Conservation (phyloP, 2,888 invertebrate genomes). For the Sarcophaga subvicina region DNA sequence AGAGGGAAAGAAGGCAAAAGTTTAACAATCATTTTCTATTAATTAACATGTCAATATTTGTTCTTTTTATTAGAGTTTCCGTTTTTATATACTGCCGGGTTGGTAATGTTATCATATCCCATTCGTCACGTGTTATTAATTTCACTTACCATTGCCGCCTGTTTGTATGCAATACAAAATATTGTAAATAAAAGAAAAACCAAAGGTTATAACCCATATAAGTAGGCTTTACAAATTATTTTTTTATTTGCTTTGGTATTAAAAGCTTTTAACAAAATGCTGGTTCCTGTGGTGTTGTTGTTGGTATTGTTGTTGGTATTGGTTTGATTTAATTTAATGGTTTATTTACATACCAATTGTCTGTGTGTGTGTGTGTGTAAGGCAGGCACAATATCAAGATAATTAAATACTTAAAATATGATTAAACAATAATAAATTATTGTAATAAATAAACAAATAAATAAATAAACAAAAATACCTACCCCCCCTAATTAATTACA, state of each 20-base stretch:
- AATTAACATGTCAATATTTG: slow-evolving; percentile 26
- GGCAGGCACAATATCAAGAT: slow-evolving; percentile 14
- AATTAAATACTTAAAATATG: slow-evolving; percentile 43
- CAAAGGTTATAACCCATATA: neutral
- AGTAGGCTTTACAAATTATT: slow-evolving; percentile 7
- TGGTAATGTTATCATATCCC: neutral
- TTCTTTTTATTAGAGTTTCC: neutral
- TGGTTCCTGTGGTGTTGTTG: neutral
- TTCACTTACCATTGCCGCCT: neutral
- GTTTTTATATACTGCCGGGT: neutral
- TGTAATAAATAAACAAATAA: neutral
- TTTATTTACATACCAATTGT: slow-evolving; percentile 8
- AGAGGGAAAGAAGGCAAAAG: neutral
- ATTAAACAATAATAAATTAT: slow-evolving; percentile 22
- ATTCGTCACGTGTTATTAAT: slow-evolving; percentile 22
- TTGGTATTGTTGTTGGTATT: neutral
- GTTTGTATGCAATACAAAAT: neutral
- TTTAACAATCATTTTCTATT: slow-evolving; percentile 29
- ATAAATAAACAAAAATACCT: neutral
- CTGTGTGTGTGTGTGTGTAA: too few relatives aligned
- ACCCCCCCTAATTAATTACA: too few relatives aligned
- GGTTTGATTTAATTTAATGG: slow-evolving; percentile 24
- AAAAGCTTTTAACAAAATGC: neutral
- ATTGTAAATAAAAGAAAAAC: neutral
- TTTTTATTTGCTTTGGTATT: neutral